A percentile compares a stretch with the other conserved stretches of the same genome.
Conservation (phyloP, 2,797 vertebrate genomes). For the Protosalanx chinensis region DNA sequence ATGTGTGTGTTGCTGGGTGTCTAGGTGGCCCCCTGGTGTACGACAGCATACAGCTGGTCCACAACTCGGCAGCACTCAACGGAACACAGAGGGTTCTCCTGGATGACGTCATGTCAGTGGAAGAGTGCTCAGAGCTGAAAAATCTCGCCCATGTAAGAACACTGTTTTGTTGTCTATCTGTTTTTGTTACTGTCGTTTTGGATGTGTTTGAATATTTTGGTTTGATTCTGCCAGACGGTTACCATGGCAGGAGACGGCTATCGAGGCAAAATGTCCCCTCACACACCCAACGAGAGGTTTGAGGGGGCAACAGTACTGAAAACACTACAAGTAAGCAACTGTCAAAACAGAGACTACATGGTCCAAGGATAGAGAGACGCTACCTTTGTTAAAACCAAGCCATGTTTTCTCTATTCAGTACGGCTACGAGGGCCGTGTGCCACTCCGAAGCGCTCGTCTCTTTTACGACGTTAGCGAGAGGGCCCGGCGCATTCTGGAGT, state of each 20-base stretch:
- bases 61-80: conserved; percentile 85
- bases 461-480: conserved; percentile 95
- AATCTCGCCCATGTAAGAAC: conserved; percentile 83
- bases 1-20: neutral
- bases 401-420: conserved; percentile 67
- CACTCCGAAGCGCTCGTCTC: conserved; percentile 84
- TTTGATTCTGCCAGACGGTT: conserved; percentile 70
- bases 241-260: conserved; percentile 92
- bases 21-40: conserved; percentile 88
- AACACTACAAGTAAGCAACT: conserved; percentile 82
- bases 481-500: conserved; percentile 84
- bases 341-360: neutral
- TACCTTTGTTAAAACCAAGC: neutral
- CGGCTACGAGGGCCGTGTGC: conserved; percentile 88
- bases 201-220: neutral
- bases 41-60: conserved; percentile 79
- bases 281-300: conserved; percentile 95
- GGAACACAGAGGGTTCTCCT: conserved; percentile 90
- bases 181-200: too few relatives aligned
- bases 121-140: conserved; percentile 87
- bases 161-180: too few relatives aligned
- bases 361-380: too few relatives aligned
- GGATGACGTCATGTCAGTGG: conserved; percentile 85
- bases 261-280: conserved; percentile 90
- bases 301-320: conserved; percentile 95